Percentiles rank a stretch among this genome's conserved stretches.
Conservation (phyloP, 2,113 vertebrate genomes). For the Condylura cristata region DNA sequence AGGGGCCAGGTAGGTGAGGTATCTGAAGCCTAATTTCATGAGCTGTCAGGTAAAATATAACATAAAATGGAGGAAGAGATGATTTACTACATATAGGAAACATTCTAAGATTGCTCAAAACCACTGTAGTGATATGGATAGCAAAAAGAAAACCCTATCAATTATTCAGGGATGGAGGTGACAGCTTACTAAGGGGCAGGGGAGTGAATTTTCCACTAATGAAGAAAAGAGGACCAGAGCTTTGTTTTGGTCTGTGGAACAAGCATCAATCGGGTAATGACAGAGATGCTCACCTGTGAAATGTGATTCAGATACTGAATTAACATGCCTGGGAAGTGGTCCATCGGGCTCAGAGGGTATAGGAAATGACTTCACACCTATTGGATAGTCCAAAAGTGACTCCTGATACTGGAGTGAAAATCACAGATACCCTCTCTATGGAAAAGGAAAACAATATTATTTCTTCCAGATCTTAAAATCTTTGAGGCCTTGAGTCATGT, state of each 20-base stretch:
- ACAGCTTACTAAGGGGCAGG: background rate
- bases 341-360: background rate
- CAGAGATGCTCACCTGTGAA: background rate
- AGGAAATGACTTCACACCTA: slow-evolving; percentile 16
- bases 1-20: background rate
- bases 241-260: background rate
- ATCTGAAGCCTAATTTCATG: background rate
- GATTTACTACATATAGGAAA: background rate
- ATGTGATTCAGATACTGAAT: background rate
- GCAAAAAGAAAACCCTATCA: background rate
- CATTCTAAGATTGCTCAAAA: background rate
- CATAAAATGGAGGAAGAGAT: background rate
- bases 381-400: background rate
- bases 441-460: slow-evolving; percentile 23
- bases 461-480: background rate
- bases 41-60: slow-evolving; percentile 44
- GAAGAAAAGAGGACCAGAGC: background rate
- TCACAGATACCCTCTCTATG: slow-evolving; percentile 6
- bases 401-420: background rate
- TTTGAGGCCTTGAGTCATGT: background rate
- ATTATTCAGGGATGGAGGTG: background rate
- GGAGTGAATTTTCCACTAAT: background rate
- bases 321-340: background rate
- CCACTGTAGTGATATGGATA: background rate
- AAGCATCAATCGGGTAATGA: background rate